These are phyloP conservation scores for Phalloptychus januarius DNA, from an alignment of 2,797 vertebrate genomes.

Conservation along the genomic window DNA sequence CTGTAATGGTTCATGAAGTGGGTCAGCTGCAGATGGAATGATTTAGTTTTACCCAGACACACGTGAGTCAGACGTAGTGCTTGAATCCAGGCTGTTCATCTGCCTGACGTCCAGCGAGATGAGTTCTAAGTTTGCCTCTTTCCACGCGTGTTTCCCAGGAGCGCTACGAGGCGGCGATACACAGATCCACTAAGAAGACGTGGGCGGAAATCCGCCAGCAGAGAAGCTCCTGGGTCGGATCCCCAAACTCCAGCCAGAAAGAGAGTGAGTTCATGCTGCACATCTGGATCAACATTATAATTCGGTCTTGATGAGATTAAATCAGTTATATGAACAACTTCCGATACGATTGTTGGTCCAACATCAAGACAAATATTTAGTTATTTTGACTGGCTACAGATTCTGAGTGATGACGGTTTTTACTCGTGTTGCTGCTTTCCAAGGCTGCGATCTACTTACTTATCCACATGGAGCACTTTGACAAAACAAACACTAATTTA, in stretches of 20 bases:
- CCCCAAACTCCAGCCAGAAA: slow-evolving; percentile 86
- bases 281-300: neutral
- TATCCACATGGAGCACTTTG: neutral
- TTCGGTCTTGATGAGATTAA: neutral
- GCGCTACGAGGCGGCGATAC: slow-evolving; percentile 93
- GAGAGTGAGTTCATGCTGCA: slow-evolving; percentile 74
- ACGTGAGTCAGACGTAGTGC: neutral
- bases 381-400: neutral
- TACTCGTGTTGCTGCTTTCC: neutral
- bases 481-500: neutral
- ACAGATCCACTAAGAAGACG: slow-evolving; percentile 92
- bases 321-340: neutral
- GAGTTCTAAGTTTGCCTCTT: slow-evolving; percentile 1
- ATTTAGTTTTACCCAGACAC: slow-evolving; percentile 26
- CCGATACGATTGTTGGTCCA: neutral
- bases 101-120: neutral
- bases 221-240: slow-evolving; percentile 95
- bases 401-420: neutral
- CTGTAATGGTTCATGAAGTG: neutral
- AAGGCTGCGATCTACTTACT: neutral
- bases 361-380: neutral
- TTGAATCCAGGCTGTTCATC: slow-evolving; percentile 2
- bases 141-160: slow-evolving; percentile 78
- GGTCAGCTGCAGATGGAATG: slow-evolving; percentile 17
- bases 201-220: slow-evolving; percentile 98